A percentile compares a stretch with the other conserved stretches of the same genome.
Conservation (phyloP, 2,888 invertebrate species). For the Archips xylosteana region DNA sequence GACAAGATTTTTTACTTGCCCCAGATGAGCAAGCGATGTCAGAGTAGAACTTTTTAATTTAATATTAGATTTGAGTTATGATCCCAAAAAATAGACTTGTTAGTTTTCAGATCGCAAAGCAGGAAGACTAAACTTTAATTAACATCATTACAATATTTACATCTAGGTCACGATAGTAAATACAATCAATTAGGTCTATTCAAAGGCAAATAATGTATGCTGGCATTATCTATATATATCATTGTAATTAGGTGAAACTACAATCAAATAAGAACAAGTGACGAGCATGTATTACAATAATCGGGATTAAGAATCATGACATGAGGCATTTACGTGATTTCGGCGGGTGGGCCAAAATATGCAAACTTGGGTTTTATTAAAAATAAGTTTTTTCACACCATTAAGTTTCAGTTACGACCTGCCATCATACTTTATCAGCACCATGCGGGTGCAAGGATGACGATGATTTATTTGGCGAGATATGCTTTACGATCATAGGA, state of each 20-base stretch:
- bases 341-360: background rate
- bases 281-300: background rate
- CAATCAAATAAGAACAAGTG: background rate
- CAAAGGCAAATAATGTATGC: background rate
- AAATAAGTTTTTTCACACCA: slow-evolving; percentile 6
- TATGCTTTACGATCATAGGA: slow-evolving; percentile 29
- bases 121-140: background rate
- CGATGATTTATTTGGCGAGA: slow-evolving; percentile 28
- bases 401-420: background rate
- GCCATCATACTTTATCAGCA: slow-evolving; percentile 29
- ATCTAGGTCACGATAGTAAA: background rate
- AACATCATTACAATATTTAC: background rate
- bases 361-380: background rate
- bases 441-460: slow-evolving; percentile 37
- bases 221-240: background rate
- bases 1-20: slow-evolving; percentile 67
- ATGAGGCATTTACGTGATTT: background rate
- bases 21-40: slow-evolving; percentile 49
- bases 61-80: slow-evolving; percentile 42
- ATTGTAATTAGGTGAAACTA: background rate
- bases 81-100: slow-evolving; percentile 21
- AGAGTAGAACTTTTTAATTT: slow-evolving; percentile 45
- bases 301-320: background rate
- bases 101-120: slow-evolving; percentile 14
- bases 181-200: background rate